Evolutionary conservation across 2,797 vertebrate species (phyloP).

Genomic region (Sorex maritimensis): DNA sequence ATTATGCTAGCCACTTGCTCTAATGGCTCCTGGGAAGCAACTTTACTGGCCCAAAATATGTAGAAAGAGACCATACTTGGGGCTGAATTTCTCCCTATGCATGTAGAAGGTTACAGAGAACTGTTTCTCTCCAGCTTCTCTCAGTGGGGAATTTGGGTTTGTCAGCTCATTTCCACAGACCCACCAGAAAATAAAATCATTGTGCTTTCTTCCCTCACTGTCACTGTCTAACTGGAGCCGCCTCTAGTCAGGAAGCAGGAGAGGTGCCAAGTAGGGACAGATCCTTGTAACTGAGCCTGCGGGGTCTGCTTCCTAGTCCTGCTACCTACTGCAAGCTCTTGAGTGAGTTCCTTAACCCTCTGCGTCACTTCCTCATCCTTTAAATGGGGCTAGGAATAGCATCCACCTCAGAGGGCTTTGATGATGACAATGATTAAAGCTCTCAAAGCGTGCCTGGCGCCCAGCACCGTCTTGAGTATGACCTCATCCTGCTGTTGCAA

Average conservation of each 20-base stretch:
- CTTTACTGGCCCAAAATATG: not conserved
- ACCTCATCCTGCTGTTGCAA: not conserved
- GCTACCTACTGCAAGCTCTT: constrained; percentile 26
- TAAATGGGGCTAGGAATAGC: constrained; percentile 62
- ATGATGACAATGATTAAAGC: constrained; percentile 35
- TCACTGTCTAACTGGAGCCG: not conserved
- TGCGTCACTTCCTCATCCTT: constrained; percentile 62
- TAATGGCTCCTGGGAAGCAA: not conserved
- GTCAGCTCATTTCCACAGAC: not conserved
- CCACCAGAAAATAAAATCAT: not conserved
- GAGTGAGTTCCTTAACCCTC: constrained; percentile 32
- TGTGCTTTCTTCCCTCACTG: not conserved
- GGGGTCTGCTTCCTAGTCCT: constrained; percentile 33
- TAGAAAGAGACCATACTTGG: not conserved
- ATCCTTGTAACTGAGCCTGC: not conserved
- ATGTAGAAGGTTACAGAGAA: not conserved
- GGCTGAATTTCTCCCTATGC: not conserved
- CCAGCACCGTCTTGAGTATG: not conserved
- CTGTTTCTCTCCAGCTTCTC: not conserved
- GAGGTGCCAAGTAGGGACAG: not conserved
- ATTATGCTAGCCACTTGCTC: not conserved
- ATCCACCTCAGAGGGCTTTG: not conserved
- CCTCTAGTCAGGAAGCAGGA: constrained; percentile 26
- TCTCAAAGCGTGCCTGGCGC: constrained; percentile 24
- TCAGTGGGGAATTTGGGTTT: not conserved